Conservation (phyloP, 2,113 vertebrate species). For the Brachypteracias leptosomus region DNA sequence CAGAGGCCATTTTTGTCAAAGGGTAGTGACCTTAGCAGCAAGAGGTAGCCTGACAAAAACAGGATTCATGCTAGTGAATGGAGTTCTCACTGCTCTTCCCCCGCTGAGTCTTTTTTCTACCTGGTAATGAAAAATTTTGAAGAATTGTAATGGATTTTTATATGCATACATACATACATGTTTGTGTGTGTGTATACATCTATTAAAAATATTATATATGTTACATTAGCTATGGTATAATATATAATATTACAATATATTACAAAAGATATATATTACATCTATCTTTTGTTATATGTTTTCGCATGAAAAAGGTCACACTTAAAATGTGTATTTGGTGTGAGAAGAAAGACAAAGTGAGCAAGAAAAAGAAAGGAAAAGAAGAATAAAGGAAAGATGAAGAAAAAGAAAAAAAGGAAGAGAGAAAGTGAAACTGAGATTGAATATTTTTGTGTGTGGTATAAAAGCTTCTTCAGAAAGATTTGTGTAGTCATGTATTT, state of each 20-base stretch:
- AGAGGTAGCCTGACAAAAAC: conserved; percentile 67
- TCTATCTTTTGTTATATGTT: not conserved
- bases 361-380: not conserved
- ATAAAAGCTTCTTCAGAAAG: not conserved
- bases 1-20: conserved; percentile 78
- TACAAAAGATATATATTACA: not conserved
- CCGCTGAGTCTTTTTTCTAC: conserved; percentile 67
- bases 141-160: conserved; percentile 52
- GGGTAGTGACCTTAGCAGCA: conserved; percentile 75
- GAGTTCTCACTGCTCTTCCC: conserved; percentile 67
- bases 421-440: not conserved
- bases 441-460: not conserved
- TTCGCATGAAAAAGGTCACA: not conserved
- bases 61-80: conserved; percentile 66
- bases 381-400: too few relatives aligned
- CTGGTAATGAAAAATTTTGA: conserved; percentile 75
- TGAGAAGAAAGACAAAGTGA: not conserved
- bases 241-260: not conserved
- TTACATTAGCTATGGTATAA: not conserved
- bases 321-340: not conserved
- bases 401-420: not conserved
- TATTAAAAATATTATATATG: not conserved
- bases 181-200: not conserved
- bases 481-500: not conserved
- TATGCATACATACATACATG: not conserved